Conservation (phyloP, 2,888 invertebrate species). For the Teleogryllus oceanicus region DNA sequence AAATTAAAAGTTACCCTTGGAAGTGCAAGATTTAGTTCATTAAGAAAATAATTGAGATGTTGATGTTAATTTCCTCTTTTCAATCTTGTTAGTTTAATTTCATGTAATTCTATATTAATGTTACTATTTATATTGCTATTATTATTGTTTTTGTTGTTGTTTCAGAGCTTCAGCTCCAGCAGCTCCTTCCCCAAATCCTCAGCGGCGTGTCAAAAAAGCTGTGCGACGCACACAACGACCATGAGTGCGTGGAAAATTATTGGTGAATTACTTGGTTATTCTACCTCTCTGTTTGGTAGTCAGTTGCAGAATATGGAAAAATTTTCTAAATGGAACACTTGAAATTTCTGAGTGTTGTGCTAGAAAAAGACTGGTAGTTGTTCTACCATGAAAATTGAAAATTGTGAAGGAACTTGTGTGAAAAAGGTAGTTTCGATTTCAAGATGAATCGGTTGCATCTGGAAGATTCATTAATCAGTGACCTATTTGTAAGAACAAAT, state of each 20-base stretch:
- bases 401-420: neutral
- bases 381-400: neutral
- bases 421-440: neutral
- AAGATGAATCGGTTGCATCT: neutral
- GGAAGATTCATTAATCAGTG: no score
- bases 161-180: conserved; percentile 29
- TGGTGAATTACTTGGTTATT: neutral
- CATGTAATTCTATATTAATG: no score
- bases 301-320: no score
- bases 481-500: neutral
- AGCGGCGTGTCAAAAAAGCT: conserved; percentile 34
- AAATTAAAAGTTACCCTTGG: no score
- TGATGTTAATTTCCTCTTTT: no score
- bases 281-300: neutral
- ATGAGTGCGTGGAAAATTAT: neutral
- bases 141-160: neutral
- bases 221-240: conserved; percentile 28
- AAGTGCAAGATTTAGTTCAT: no score
- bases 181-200: neutral
- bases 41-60: no score
- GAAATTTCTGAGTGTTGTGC: neutral
- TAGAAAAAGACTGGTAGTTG: neutral
- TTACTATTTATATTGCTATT: no score
- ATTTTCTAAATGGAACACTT: no score
- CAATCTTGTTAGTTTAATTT: no score